Base-by-base conservation (phyloP, 2,797 vertebrate genomes). In the Dallia pectoralis region DNA sequence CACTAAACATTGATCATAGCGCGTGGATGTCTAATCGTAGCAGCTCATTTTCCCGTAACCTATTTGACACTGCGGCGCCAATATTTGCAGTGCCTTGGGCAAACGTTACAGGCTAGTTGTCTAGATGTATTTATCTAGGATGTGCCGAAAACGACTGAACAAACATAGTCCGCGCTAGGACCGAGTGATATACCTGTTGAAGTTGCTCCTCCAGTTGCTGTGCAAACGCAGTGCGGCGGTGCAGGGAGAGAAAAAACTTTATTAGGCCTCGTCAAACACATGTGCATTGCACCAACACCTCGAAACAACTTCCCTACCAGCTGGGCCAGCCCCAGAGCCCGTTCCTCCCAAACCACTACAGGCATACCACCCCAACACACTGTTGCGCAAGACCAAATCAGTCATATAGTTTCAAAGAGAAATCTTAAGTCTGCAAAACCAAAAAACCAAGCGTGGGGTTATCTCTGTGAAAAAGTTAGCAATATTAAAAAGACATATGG, bases 131-230 rank as follows among this genome's bases (percentile, higher is more conserved):
- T 59, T 14, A 59, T 4, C 53, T 59, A 27, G 25, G 53, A 59
- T 59, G 25, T 59, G 14, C 22, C 53, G n/a, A 25, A 27, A n/a
- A 59, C 7, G 9, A 22, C 25, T 76, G 69, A 85, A 70, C 81
- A 78, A 85, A 84, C 64, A 48, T 22, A 0, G 64, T 29, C 22
- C 49, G 69, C 67, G 1, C 3, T 82, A 84, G 70, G 64, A 87
- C 86, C 62, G 47, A 22, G 33, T 64, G 1, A 56, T 78, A 4
- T 88, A 92, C 91, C 91, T 89, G 90, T 83, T 79, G 89, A 66
- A 79, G 87, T 80, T 9, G 85, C 82, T 87, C 80, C 88, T 85
- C 81, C 90, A 67, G 82, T 79, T 78, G 81, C 77, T 63, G 78
- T 29, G 59, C 0, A 67, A 67, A 64, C 73, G 66, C 6, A 71